Conservation (phyloP, 2,113 vertebrate species). For the Acanthisitta chloris region DNA sequence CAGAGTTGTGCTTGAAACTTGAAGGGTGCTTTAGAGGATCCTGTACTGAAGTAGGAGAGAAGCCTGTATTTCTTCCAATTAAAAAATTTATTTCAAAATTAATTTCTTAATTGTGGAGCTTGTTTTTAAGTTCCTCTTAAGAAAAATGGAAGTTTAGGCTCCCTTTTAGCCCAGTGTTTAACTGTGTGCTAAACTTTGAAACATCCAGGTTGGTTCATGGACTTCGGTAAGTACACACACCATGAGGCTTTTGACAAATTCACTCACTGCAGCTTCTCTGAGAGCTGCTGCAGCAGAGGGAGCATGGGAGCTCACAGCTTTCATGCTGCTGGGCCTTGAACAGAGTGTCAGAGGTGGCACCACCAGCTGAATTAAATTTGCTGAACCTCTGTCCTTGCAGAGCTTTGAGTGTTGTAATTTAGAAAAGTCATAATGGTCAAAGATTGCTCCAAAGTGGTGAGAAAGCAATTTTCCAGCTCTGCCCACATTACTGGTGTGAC, state of each 20-base stretch:
- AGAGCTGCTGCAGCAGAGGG: not conserved
- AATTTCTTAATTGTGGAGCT: not conserved
- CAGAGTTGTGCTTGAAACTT: not conserved
- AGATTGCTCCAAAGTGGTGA: not conserved
- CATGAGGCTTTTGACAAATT: not conserved
- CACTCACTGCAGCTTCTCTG: not conserved
- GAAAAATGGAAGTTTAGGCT: not conserved
- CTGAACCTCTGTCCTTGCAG: not conserved
- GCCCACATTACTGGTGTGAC: not conserved
- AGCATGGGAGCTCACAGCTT: rapidly evolving
- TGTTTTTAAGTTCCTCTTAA: not conserved
- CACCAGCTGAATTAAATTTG: not conserved
- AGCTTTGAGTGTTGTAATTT: not conserved
- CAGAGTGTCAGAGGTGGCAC: not conserved
- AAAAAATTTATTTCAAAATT: not conserved
- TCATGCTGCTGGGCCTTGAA: not conserved
- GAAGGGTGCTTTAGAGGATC: not conserved
- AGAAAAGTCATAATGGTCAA: not conserved
- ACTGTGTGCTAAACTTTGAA: not conserved
- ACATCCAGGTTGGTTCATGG: not conserved
- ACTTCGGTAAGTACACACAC: not conserved
- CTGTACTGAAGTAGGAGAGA: not conserved
- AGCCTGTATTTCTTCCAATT: not conserved
- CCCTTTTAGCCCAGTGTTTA: not conserved
- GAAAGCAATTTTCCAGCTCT: not conserved